Percentiles rank a stretch among this genome's conserved stretches.
phyloP scores from a whole-genome alignment of 2,113 vertebrate genomes.

The Neodontobutis hainanensis region DNA sequence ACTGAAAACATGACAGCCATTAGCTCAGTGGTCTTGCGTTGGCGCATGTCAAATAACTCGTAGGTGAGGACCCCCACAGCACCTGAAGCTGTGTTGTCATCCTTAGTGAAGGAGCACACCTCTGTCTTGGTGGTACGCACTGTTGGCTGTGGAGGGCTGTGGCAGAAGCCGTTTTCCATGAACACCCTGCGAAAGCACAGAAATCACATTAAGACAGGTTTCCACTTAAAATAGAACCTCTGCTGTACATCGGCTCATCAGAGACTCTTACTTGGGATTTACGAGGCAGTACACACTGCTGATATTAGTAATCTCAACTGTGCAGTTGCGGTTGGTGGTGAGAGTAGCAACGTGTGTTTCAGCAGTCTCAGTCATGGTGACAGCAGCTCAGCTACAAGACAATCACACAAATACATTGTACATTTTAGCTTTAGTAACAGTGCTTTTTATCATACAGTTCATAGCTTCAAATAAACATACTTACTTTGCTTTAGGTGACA shows the following conservation, averaged over 20 bases:
- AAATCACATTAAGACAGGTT: neutral
- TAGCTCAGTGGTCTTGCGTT: neutral
- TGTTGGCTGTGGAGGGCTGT: constrained; percentile 69
- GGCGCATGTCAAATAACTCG: constrained; percentile 56
- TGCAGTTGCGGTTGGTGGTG: constrained; percentile 73
- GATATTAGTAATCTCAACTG: constrained; percentile 64
- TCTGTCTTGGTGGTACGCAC: constrained; percentile 49
- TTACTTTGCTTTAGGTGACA: constrained; percentile 37
- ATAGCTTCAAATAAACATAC: constrained; percentile 23
- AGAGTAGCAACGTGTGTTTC: constrained; percentile 53
- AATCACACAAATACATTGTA: neutral
- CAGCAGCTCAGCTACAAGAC: neutral
- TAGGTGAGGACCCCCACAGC: constrained; percentile 70
- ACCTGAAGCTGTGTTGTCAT: constrained; percentile 65
- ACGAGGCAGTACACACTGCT: constrained; percentile 42
- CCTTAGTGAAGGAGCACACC: constrained; percentile 73
- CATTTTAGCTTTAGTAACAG: too few species aligned
- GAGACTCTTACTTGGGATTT: constrained; percentile 67
- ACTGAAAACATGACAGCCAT: constrained; percentile 74
- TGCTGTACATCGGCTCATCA: neutral
- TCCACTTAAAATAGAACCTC: neutral
- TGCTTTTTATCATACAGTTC: too few species aligned
- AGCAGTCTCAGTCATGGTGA: constrained; percentile 62
- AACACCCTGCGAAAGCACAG: constrained; percentile 37
- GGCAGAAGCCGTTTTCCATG: constrained; percentile 62